phyloP scores from a whole-genome alignment of 2,888 invertebrate species.

The Brenthis ino region DNA sequence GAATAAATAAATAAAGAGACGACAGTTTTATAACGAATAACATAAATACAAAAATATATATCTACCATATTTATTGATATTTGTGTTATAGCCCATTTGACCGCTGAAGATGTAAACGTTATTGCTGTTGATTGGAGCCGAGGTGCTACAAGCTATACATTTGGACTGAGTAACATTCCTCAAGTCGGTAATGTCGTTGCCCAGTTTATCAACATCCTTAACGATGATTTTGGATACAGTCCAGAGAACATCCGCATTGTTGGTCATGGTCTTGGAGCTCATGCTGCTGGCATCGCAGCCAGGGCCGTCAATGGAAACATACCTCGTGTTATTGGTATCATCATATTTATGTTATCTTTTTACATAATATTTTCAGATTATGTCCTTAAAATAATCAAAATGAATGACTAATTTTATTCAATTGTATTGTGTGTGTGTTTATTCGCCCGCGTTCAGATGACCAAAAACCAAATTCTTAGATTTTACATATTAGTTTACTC shows the following conservation, averaged over 20 bases:
- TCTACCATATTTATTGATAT: not conserved
- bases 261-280: constrained; percentile 71
- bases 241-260: constrained; percentile 60
- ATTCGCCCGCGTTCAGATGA: no score
- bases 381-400: no score
- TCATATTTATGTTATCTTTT: not conserved
- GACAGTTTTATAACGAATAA: not conserved
- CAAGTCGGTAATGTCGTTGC: constrained; percentile 62
- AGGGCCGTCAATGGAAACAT: constrained; percentile 52
- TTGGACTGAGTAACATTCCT: constrained; percentile 63
- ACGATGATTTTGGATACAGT: constrained; percentile 53
- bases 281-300: constrained; percentile 72
- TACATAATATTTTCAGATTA: not conserved
- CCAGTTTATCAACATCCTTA: constrained; percentile 64
- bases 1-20: not conserved
- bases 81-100: constrained; percentile 59
- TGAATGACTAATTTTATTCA: no score
- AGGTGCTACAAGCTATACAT: constrained; percentile 54
- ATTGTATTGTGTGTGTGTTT: no score
- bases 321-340: constrained; percentile 65
- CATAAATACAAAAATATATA: no score
- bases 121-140: constrained; percentile 72
- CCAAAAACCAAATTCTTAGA: no score
- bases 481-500: no score
- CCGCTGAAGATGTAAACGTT: constrained; percentile 61